Evolutionary conservation across 1,140 invertebrate genomes (phyloP).

Genomic region (Psix sp.): DNA sequence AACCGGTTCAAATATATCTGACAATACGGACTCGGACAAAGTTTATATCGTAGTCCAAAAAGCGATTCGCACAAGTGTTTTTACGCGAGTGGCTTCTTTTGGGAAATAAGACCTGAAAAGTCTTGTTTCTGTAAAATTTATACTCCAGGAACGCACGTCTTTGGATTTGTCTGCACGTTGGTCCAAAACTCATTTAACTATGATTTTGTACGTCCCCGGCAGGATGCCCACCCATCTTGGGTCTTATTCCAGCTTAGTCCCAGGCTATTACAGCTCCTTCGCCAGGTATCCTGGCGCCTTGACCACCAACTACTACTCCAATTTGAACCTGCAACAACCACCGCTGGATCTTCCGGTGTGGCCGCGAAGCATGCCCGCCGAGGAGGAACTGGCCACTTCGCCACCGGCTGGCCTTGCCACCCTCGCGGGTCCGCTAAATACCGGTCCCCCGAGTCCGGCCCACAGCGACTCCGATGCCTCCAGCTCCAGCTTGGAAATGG

Average conservation of each 20-base stretch:
- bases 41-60: conserved; percentile 58
- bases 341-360: conserved; percentile 71
- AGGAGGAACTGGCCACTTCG: conserved; percentile 67
- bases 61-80: conserved; percentile 15
- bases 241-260: conserved; percentile 70
- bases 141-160: conserved; percentile 24
- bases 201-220: conserved; percentile 77
- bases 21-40: conserved; percentile 77
- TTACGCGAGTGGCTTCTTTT: conserved; percentile 49
- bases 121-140: conserved; percentile 69
- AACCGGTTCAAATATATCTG: conserved; percentile 77
- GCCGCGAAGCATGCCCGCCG: conserved; percentile 72
- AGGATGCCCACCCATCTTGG: conserved; percentile 75
- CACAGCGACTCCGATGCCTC: conserved; percentile 76
- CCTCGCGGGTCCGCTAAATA: conserved; percentile 54
- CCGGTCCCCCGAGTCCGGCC: conserved; percentile 71
- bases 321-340: conserved; percentile 60
- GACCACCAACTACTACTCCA: conserved; percentile 64
- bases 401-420: conserved; percentile 54
- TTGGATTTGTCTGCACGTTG: conserved; percentile 7
- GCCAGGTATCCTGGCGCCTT: conserved; percentile 58
- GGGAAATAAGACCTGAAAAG: conserved; percentile 71
- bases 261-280: conserved; percentile 69
- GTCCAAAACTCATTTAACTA: conserved; percentile 18
- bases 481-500: conserved; percentile 73